Percentiles rank a stretch among this genome's conserved stretches.
These are phyloP conservation scores for Halictus quadricinctus DNA, from an alignment of 2,888 invertebrate genomes.

Conservation along the genomic window DNA sequence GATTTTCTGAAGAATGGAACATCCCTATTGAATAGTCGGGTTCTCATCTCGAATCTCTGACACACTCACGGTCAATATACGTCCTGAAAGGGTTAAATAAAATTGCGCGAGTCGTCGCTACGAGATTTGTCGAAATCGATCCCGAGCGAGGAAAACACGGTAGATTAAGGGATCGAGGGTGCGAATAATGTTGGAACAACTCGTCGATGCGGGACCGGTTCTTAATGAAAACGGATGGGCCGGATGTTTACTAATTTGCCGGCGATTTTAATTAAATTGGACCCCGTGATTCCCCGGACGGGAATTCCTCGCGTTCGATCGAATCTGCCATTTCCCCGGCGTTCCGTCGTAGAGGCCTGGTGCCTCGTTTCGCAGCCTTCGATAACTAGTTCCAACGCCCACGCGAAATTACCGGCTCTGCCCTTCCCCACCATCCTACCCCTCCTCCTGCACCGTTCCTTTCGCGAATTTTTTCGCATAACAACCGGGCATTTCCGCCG, in stretches of 20 bases:
- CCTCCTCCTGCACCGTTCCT: conserved; percentile 14
- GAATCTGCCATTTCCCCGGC: conserved; percentile 18
- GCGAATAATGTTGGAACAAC: not conserved
- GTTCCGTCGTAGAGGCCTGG: not conserved
- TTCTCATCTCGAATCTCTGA: too few species aligned
- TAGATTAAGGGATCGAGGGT: not conserved
- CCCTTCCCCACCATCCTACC: conserved; percentile 3
- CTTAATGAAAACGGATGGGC: conserved; percentile 10
- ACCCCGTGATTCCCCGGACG: conserved; percentile 16
- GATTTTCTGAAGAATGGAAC: too few species aligned
- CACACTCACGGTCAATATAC: too few species aligned
- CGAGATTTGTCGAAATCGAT: not conserved
- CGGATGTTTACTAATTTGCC: conserved; percentile 27
- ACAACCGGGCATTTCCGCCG: conserved; percentile 52
- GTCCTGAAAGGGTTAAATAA: too few species aligned
- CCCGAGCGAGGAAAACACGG: not conserved
- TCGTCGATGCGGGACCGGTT: not conserved
- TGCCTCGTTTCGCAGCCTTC: conserved; percentile 30
- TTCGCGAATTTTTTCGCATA: conserved; percentile 1
- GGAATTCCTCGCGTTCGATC: conserved; percentile 44
- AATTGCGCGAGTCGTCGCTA: too few species aligned
- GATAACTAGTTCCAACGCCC: conserved; percentile 44
- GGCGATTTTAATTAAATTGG: conserved; percentile 48
- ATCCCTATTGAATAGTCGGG: too few species aligned
- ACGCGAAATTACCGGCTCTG: conserved; percentile 51